These are phyloP conservation scores for Archilochus colubris DNA, from an alignment of 2,113 vertebrate genomes.

Conservation along the genomic window DNA sequence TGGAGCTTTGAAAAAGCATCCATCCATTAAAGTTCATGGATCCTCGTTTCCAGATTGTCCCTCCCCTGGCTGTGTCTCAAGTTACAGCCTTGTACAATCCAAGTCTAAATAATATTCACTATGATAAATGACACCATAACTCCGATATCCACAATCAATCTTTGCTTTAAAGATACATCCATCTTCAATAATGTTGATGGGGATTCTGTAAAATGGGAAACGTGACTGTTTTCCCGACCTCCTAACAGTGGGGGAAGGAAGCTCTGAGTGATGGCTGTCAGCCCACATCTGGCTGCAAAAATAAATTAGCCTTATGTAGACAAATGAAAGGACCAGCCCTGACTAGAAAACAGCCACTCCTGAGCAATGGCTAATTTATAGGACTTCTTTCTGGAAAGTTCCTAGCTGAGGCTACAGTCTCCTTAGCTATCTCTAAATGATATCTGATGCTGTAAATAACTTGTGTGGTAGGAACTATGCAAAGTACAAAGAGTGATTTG, in stretches of 20 bases:
- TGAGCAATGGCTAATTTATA: conserved; percentile 82
- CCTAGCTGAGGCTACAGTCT: conserved; percentile 74
- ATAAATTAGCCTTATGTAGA: conserved; percentile 99
- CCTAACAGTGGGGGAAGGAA: conserved; percentile 81
- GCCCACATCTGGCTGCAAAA: conserved; percentile 96
- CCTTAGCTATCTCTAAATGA: conserved; percentile 79
- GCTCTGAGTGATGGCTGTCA: conserved; percentile 98
- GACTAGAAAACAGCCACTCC: conserved; percentile 79
- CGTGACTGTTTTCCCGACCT: conserved; percentile 90
- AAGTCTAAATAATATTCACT: conserved; percentile 98
- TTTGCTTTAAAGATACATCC: conserved; percentile 99
- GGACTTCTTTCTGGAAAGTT: conserved; percentile 83
- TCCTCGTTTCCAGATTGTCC: conserved; percentile 88
- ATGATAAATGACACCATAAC: conserved; percentile 98
- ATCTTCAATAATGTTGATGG: conserved; percentile 98
- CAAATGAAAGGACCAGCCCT: conserved; percentile 90
- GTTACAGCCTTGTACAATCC: conserved; percentile 95
- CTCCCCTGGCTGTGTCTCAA: conserved; percentile 90
- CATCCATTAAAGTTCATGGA: conserved; percentile 92
- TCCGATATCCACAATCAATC: conserved; percentile 99
- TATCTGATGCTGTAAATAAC: conserved; percentile 80
- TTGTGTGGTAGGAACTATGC: conserved; percentile 54
- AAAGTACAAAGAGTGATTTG: conserved; percentile 53
- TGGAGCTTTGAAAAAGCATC: conserved; percentile 85
- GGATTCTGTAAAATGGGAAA: conserved; percentile 93